Base-by-base conservation (phyloP, 2,888 invertebrate genomes). In the Thumatha senex region DNA sequence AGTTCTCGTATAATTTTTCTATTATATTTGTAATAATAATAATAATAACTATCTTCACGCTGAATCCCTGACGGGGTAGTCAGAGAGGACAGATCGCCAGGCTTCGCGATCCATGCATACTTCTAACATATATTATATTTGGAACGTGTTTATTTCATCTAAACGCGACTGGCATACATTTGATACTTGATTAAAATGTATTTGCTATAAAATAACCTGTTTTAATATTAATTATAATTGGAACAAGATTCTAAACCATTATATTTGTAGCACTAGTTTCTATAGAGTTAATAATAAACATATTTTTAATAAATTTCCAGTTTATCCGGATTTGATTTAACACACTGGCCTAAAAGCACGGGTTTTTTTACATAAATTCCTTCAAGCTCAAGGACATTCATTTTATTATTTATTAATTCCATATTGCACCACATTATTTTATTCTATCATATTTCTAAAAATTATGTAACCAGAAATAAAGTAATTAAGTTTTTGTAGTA, bases 171-270 rank as follows among this genome's bases (percentile, higher is more conserved):
- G 9, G 30, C 24, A 35, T 7, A n/a, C 24, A 52, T 48, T 67
- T 67, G 67, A 67, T 70, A 67, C 58, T 68, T 55, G 18, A 45
- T 39, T 38, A 43, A 50, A 35, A 40, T 35, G 10, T 34, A 24
- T 35, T 24, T 4, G 11, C 35, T 10, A 44, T 35, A 24, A 35
- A 12, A 12, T 4, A 12, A 46, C 46, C 46, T 7, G 47, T 48
- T 48, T 48, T 7, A n/a, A 24, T 15, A 24, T 12, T 44, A 29
- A 44, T 44, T 44, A 44, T 12, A 44, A 35, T 7, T 13, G 12
- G 11, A 18, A 44, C 18, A 13, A 29, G 8, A 9, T 9, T 9
- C 12, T 13, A 29, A 10, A 13, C 7, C 5, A 24, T 24, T 4
- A 24, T 39, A 15, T 43, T 35, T 29, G 24, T 35, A 13, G 13